These are phyloP conservation scores for Drosophila orosa DNA, from an alignment of 1,140 invertebrate species.

Conservation along the genomic window DNA sequence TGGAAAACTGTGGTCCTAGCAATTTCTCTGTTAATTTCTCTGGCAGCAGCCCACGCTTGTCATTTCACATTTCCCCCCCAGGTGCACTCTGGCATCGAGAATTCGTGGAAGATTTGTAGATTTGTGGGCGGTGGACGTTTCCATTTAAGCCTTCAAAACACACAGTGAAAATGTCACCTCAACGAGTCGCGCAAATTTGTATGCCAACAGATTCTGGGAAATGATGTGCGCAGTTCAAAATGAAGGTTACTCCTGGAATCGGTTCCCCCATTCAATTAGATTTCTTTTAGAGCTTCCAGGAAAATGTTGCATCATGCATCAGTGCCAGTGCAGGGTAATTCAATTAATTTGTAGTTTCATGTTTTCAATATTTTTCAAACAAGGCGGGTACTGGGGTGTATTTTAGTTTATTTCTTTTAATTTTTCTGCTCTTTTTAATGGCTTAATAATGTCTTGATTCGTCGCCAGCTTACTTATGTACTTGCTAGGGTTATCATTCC, in stretches of 20 bases:
- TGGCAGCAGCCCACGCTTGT: neutral
- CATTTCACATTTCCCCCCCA: neutral
- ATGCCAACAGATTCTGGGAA: neutral
- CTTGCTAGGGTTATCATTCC: neutral
- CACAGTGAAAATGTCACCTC: neutral
- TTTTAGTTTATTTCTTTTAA: no score
- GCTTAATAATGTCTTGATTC: no score
- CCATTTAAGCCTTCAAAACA: neutral
- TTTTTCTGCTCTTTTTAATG: no score
- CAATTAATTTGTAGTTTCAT: neutral
- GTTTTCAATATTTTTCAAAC: neutral
- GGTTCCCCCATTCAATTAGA: neutral
- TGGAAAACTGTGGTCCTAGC: neutral
- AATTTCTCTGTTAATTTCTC: neutral
- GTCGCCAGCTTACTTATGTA: neutral
- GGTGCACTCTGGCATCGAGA: neutral
- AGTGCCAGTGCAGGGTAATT: neutral
- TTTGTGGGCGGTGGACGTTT: neutral
- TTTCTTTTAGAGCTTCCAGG: neutral
- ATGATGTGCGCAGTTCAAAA: neutral
- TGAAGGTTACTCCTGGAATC: neutral
- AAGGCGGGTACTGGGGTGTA: no score
- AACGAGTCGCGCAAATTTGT: neutral
- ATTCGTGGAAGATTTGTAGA: constrained; percentile 7
- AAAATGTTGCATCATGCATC: neutral